These are phyloP conservation scores for Aricia agestis DNA, from an alignment of 1,140 invertebrate genomes.

Conservation along the genomic window DNA sequence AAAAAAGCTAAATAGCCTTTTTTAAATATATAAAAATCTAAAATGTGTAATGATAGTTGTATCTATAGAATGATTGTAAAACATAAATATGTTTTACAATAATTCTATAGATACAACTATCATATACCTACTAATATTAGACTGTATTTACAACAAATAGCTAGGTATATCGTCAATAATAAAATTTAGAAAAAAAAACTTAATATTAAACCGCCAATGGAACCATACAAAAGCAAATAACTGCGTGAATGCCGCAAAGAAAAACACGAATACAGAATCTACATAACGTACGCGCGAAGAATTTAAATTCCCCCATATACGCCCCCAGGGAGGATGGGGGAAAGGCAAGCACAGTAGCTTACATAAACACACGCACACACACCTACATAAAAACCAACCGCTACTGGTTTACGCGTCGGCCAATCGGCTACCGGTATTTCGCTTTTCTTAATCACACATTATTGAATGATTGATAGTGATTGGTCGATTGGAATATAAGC, in stretches of 20 bases:
- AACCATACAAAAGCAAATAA: neutral
- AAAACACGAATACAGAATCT: neutral
- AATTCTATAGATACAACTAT: no score
- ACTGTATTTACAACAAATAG: no score
- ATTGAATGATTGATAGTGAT: constrained; percentile 26
- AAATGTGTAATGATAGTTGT: no score
- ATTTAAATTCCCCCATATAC: constrained; percentile 5
- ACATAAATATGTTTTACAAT: no score
- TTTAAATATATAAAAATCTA: no score
- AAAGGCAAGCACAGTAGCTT: constrained; percentile 28
- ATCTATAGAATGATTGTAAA: no score
- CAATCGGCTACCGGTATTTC: constrained; percentile 46
- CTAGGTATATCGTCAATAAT: no score
- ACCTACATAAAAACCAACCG: constrained; percentile 30
- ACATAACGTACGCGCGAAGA: neutral
- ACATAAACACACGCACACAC: constrained; percentile 28
- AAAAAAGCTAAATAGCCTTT: no score
- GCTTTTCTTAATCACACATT: constrained; percentile 30
- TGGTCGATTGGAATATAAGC: constrained; percentile 23
- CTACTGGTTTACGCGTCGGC: constrained; percentile 73
- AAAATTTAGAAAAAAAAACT: neutral
- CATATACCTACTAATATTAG: no score
- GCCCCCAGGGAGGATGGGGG: constrained; percentile 12
- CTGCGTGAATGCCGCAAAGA: neutral
- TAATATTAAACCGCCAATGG: neutral